Conservation (phyloP, 1,140 invertebrate genomes). For the Ylistrum balloti region DNA sequence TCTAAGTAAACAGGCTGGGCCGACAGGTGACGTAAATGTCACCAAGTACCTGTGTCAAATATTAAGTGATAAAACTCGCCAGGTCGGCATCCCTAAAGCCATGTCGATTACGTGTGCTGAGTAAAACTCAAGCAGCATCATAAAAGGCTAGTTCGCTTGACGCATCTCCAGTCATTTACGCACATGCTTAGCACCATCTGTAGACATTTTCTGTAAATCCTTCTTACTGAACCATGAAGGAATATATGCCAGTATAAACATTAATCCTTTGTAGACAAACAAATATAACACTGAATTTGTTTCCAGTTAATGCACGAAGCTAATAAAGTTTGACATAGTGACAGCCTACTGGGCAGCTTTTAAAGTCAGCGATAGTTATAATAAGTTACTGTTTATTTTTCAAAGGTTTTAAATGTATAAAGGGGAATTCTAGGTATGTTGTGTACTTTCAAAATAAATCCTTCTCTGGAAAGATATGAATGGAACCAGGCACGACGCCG, state of each 20-base stretch:
- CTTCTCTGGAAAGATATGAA: neutral
- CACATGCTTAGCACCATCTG: neutral
- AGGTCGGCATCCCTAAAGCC: neutral
- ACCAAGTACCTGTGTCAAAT: slow-evolving; percentile 11
- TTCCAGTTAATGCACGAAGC: too few relatives aligned
- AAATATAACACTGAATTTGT: too few relatives aligned
- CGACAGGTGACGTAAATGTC: slow-evolving; percentile 1
- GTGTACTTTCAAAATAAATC: neutral
- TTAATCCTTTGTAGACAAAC: too few relatives aligned
- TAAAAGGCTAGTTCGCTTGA: neutral
- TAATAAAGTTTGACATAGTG: too few relatives aligned
- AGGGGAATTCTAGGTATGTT: neutral
- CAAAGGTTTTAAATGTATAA: slow-evolving; percentile 21
- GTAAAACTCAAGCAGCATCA: neutral
- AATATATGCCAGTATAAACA: too few relatives aligned
- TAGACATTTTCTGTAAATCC: neutral
- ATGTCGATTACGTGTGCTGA: neutral
- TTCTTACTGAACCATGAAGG: too few relatives aligned
- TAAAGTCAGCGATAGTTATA: neutral
- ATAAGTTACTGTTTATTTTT: neutral
- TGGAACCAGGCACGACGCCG: neutral
- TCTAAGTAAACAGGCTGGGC: neutral
- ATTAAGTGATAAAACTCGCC: neutral
- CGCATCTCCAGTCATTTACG: neutral
- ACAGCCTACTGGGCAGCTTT: neutral